Evolutionary conservation across 2,797 vertebrate genomes (phyloP), one percentile per base, ranked within the genome.

Genomic region (Muscicapa striata): DNA sequence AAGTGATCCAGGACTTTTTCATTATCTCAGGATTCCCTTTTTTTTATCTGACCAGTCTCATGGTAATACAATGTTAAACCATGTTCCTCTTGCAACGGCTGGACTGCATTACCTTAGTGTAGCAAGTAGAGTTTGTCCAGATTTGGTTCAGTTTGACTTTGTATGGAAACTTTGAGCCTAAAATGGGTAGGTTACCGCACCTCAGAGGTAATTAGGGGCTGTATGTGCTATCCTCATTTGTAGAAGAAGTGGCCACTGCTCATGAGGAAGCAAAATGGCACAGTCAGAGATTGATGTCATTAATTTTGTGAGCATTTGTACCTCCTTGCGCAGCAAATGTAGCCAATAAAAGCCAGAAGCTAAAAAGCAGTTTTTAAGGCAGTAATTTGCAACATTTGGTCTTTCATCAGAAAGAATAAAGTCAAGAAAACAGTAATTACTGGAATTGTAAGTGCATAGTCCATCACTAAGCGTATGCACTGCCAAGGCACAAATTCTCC

Each of bases 281-380:
- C 29, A 74, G 64, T 84, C 52, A 51, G 46, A 13, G 45, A 62
- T 79, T 55, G 34, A 64, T 68, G 77, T 52, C 22, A 76, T 87
- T 96, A 3, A 32, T 90, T 89, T 90, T 86, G 58, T 63, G 59
- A 96, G 58, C 12, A 0, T 85, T 84, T 84, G 68, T 45, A 77
- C 77, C 96, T 96, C 77, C 87, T 93, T 59, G 45, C 54, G 43
- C 40, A 93, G 94, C 90, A 97, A 97, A 87, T 69, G 21, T 52
- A 67, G 10, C 13, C 89, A 77, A 38, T 80, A 90, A 95, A 95
- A 97, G 66, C 79, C 69, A 69, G 46, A 79, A 51, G 75, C 82
- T 94, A 92, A 76, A 57, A 79, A 67, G 8, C 5, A 21, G 1
- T 49, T 29, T 73, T 49, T 6, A 40, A 72, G 51, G 32, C 36